A percentile compares a stretch with the other conserved stretches of the same genome.
These are phyloP conservation scores for Nemurella pictetii DNA, from an alignment of 2,888 invertebrate species.

Conservation along the genomic window DNA sequence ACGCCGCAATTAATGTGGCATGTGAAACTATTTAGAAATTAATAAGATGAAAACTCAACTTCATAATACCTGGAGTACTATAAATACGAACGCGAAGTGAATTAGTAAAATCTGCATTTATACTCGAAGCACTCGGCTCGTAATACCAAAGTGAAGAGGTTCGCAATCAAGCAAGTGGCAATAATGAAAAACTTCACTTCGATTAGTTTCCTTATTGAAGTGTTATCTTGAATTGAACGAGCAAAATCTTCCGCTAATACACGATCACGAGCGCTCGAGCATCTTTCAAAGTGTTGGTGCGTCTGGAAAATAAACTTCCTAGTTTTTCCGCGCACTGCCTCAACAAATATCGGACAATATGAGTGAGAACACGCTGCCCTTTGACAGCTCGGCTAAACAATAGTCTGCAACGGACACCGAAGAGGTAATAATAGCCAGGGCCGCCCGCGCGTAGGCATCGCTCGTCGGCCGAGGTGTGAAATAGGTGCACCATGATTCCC, in stretches of 20 bases:
- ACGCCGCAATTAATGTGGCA: background rate
- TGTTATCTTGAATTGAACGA: too few relatives aligned
- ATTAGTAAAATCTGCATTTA: background rate
- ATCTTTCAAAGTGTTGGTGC: background rate
- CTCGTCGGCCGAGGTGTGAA: background rate
- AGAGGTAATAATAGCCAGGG: background rate
- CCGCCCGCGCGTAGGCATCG: background rate
- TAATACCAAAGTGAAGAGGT: too few relatives aligned
- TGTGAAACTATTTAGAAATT: background rate
- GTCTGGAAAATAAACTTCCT: background rate
- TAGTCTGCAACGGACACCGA: background rate
- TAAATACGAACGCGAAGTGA: background rate
- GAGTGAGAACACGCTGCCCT: background rate
- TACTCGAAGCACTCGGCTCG: background rate
- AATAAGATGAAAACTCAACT: background rate
- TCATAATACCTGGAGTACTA: background rate
- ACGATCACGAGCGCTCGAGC: too few relatives aligned
- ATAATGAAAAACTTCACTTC: too few relatives aligned
- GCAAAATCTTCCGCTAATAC: too few relatives aligned
- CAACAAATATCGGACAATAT: background rate
- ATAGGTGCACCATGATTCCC: background rate
- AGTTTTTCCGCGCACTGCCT: background rate
- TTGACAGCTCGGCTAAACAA: background rate
- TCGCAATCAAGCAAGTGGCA: too few relatives aligned
- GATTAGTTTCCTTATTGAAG: too few relatives aligned